Conservation (phyloP, 2,888 invertebrate genomes). For the Nomada fucata region DNA sequence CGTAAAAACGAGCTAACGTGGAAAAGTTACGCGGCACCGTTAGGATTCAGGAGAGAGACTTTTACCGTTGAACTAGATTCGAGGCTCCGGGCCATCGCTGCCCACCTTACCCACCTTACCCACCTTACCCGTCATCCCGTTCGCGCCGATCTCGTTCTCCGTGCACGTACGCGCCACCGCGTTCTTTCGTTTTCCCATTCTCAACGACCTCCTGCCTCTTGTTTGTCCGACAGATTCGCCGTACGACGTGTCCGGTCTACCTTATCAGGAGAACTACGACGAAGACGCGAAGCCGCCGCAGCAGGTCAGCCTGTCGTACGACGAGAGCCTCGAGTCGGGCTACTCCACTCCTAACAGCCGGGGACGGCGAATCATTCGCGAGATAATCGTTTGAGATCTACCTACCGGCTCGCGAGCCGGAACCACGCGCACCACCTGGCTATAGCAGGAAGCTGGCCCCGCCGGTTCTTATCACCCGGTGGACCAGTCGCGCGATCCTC, state of each 20-base stretch:
- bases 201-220: slow-evolving; percentile 24
- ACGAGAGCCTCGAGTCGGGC: slow-evolving; percentile 96
- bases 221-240: slow-evolving; percentile 90
- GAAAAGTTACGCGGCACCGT: too few species aligned
- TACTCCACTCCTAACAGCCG: slow-evolving; percentile 97
- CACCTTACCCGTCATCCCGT: background rate
- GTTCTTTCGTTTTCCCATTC: slow-evolving; percentile 26
- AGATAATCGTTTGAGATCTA: slow-evolving; percentile 93
- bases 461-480: slow-evolving; percentile 56
- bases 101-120: background rate
- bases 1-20: too few species aligned
- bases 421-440: slow-evolving; percentile 82
- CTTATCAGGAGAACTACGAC: slow-evolving; percentile 92
- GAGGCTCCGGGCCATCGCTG: slow-evolving; percentile 16
- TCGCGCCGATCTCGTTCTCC: slow-evolving; percentile 16
- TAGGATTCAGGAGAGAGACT: too few species aligned
- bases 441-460: slow-evolving; percentile 83
- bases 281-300: slow-evolving; percentile 93
- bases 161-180: slow-evolving; percentile 29
- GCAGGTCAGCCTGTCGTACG: slow-evolving; percentile 95
- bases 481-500: slow-evolving; percentile 57
- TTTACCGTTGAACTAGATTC: slow-evolving; percentile 1
- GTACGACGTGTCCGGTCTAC: slow-evolving; percentile 96
- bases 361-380: slow-evolving; percentile 95
- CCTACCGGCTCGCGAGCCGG: slow-evolving; percentile 83